phyloP scores from a whole-genome alignment of 2,113 vertebrate species.

The Psittacula cyanocephala region DNA sequence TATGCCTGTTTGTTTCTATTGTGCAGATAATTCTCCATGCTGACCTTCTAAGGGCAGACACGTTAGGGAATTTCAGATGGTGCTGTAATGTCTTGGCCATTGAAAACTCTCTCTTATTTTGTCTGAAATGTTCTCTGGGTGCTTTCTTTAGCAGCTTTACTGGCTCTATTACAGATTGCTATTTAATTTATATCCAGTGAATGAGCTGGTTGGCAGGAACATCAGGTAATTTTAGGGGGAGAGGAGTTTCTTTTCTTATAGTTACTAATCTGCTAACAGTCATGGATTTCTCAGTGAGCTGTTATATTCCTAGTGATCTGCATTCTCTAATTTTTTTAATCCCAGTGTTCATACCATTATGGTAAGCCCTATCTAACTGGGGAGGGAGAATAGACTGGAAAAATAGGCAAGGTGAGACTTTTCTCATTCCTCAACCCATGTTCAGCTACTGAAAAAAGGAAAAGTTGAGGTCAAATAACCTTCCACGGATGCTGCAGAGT shows the following conservation, averaged over 20 bases:
- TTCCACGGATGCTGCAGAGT: background rate
- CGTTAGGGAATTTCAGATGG: slow-evolving; percentile 40
- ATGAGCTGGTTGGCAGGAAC: background rate
- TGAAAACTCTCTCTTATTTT: slow-evolving; percentile 60
- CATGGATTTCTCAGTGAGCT: background rate
- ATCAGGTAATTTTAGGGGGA: background rate
- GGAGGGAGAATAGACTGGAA: background rate
- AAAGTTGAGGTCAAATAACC: background rate
- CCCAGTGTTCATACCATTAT: background rate
- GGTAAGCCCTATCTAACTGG: background rate
- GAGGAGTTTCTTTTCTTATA: background rate
- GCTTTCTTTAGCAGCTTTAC: slow-evolving; percentile 47
- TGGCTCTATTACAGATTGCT: background rate
- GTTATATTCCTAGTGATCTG: background rate
- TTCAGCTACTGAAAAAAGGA: background rate
- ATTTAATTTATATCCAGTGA: background rate
- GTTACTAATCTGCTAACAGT: background rate
- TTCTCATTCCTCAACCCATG: background rate
- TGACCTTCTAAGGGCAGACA: slow-evolving; percentile 53
- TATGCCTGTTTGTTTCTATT: background rate
- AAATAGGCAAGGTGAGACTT: background rate
- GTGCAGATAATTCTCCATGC: background rate
- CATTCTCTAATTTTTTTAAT: background rate
- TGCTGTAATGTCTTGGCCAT: slow-evolving; percentile 59
- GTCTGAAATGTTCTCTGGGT: slow-evolving; percentile 44